phyloP scores from a whole-genome alignment of 2,113 vertebrate genomes.

The Malurus elegans region DNA sequence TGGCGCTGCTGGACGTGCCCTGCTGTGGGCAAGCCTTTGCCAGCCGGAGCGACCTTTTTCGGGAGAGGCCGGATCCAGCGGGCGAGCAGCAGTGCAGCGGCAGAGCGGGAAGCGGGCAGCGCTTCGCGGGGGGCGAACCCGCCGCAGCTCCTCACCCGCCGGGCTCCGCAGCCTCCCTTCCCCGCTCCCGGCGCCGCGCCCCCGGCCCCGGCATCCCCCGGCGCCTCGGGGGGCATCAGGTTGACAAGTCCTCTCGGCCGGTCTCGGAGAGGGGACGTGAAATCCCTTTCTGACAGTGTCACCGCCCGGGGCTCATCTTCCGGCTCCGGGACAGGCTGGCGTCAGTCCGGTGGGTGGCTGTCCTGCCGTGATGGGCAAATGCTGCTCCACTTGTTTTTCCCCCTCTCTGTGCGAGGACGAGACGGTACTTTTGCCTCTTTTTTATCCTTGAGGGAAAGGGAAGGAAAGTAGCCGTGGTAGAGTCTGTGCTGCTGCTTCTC shows the following conservation, averaged over 20 bases:
- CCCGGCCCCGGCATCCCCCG: background rate
- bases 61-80: background rate
- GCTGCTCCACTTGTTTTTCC: constrained; percentile 80
- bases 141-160: background rate
- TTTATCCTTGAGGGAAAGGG: background rate
- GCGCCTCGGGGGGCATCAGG: background rate
- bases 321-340: background rate
- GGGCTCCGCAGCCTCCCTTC: background rate
- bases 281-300: background rate
- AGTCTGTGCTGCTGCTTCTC: background rate
- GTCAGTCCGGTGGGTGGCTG: background rate
- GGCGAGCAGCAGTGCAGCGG: background rate
- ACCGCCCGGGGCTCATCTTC: background rate
- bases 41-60: background rate
- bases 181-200: background rate
- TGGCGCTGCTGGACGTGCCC: background rate
- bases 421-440: constrained; percentile 80
- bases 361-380: constrained; percentile 79
- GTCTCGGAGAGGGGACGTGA: background rate
- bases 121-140: background rate
- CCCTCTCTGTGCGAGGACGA: constrained; percentile 77
- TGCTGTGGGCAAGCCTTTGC: background rate
- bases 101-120: background rate
- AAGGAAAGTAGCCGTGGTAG: background rate
- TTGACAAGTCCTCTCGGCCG: background rate